Evolutionary conservation across 2,113 vertebrate species (phyloP).

Genomic region (Crotalus helleri): DNA sequence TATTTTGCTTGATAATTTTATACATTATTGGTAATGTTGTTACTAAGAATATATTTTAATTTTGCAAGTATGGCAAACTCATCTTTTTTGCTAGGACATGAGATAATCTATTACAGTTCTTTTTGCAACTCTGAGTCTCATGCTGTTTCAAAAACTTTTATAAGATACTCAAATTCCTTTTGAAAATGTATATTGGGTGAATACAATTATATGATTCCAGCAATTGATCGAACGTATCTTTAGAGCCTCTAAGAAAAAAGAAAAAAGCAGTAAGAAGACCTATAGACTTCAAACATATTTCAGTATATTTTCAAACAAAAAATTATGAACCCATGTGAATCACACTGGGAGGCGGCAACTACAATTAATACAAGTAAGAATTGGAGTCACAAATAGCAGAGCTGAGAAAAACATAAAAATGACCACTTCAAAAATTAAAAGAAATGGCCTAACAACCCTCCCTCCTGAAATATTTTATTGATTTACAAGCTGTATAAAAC

Average conservation of each 20-base stretch:
- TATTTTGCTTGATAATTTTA: background rate
- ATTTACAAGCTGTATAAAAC: too few species aligned
- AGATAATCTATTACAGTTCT: background rate
- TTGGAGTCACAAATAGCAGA: background rate
- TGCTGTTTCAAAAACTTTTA: background rate
- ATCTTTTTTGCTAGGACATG: background rate
- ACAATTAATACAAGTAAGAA: background rate
- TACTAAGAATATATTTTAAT: background rate
- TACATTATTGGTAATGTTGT: background rate
- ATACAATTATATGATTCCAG: background rate
- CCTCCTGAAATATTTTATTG: background rate
- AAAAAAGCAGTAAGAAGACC: background rate
- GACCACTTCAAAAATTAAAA: background rate
- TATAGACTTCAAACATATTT: background rate
- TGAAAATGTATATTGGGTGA: background rate
- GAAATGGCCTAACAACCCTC: background rate
- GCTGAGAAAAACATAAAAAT: background rate
- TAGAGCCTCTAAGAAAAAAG: background rate
- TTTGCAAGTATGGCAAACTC: background rate
- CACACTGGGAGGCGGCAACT: background rate
- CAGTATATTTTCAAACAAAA: background rate
- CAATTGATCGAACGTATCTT: background rate
- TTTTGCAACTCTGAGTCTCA: background rate
- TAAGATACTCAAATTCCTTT: slow-evolving; percentile 1
- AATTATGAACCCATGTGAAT: background rate